Percentiles rank a stretch among this genome's conserved stretches.
phyloP scores from a whole-genome alignment of 2,113 vertebrate genomes.

The Chloropsis hardwickii region DNA sequence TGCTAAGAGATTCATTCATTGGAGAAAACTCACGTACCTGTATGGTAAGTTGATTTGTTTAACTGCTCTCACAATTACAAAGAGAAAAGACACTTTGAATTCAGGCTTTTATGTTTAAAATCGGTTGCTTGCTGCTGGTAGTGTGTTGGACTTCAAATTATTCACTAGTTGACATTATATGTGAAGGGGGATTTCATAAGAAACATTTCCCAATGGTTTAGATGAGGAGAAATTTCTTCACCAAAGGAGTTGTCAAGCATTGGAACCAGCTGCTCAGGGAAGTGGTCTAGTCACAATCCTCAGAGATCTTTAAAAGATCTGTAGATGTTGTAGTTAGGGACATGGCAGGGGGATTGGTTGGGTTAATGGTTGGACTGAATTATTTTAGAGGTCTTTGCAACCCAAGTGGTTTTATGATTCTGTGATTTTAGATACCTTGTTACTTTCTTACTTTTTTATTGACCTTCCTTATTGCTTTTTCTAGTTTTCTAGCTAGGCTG shows the following conservation, averaged over 20 bases:
- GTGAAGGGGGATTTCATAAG: background rate
- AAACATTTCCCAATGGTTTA: background rate
- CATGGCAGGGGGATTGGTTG: background rate
- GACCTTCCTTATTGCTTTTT: background rate
- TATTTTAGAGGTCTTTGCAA: background rate
- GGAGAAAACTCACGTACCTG: conserved; percentile 98
- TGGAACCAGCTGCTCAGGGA: background rate
- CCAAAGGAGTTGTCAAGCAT: background rate
- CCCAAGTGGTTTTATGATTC: background rate
- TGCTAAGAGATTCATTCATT: conserved; percentile 96
- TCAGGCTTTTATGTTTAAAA: background rate
- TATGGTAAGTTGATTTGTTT: conserved; percentile 82
- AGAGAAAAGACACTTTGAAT: background rate
- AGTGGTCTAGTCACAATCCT: background rate
- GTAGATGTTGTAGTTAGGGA: background rate
- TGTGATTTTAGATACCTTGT: background rate
- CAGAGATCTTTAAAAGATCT: background rate
- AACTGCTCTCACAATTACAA: background rate
- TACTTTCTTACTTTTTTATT: background rate
- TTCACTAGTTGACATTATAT: background rate
- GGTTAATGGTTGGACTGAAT: background rate
- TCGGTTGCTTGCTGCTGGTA: background rate
- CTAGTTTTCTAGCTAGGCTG: background rate
- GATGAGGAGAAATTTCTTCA: background rate
- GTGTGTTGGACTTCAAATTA: background rate